Evolutionary conservation across 2,888 invertebrate species (phyloP), one percentile per base, ranked within the genome.

Genomic region (Andrena bicolor): DNA sequence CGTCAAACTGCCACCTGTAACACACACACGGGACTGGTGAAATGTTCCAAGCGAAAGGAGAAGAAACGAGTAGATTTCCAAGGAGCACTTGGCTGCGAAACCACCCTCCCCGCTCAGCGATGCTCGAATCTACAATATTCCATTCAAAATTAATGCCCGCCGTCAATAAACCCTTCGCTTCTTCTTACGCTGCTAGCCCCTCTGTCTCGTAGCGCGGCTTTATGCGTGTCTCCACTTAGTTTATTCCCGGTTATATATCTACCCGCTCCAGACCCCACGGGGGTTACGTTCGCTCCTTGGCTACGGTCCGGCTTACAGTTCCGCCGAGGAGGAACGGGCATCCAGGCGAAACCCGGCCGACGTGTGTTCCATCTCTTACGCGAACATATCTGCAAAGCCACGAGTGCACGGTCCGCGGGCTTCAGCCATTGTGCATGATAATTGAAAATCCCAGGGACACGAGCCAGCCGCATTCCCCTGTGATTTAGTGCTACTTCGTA

Each of bases 91-190:
- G 30, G 65, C 13, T 32, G 32, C 13, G 51, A 41, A 3, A 30
- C n/a, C 26, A 7, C 10, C 53, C 23, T 53, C 41, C 32, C 56
- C 26, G 41, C 28, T 28, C 58, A 13, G 10, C 8, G 28, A 5
- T 13, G n/a, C 74, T 70, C 82, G 88, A 88, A 91, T 90, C 89
- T 89, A 88, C 89, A 90, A 90, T 89, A 89, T 90, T 91, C 87
- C 83, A 86, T 90, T 90, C 73, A 80, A 90, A 92, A 92, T 92
- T 90, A 89, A 91, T 91, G 86, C 86, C 13, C 82, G 72, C 65
- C 83, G 76, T 86, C 87, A 71, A 82, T 89, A 85, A 88, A 88
- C 77, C 73, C 81, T 76, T 80, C 81, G 79, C 71, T 30, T 69
- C 49, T 71, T 75, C 75, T 69, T 76, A n/a, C 49, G 63, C 61